Conservation (phyloP, 1,140 invertebrate species). For the Vanessa tameamea region DNA sequence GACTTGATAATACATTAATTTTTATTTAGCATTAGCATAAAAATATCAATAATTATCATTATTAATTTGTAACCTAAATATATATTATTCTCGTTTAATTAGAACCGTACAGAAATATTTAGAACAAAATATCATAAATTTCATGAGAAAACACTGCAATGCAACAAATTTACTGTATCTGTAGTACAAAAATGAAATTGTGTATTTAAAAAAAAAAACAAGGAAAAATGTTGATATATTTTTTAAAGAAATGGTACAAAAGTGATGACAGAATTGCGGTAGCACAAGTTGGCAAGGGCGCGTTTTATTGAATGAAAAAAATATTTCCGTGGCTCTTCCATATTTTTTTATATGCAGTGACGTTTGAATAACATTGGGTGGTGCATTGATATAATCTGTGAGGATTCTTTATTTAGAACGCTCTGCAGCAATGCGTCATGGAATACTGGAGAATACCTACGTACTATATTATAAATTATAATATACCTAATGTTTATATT, state of each 20-base stretch:
- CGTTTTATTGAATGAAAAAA: constrained; percentile 29
- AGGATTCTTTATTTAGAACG: constrained; percentile 23
- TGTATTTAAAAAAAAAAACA: not conserved
- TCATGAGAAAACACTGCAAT: not conserved
- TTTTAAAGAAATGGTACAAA: constrained; percentile 17
- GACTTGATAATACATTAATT: too few relatives aligned
- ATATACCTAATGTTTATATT: constrained; percentile 3
- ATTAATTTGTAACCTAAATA: too few relatives aligned
- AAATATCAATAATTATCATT: too few relatives aligned
- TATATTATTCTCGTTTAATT: too few relatives aligned
- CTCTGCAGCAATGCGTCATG: constrained; percentile 32
- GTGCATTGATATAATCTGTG: constrained; percentile 21
- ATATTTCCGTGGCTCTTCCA: constrained; percentile 20
- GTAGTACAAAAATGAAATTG: not conserved
- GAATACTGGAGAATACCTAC: not conserved
- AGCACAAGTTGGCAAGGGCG: constrained; percentile 41
- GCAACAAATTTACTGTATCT: not conserved
- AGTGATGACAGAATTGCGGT: not conserved
- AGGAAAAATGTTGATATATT: not conserved
- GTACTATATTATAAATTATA: not conserved
- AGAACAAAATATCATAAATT: too few relatives aligned
- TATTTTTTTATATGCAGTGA: constrained; percentile 28
- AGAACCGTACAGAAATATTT: too few relatives aligned
- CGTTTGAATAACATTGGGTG: constrained; percentile 27
- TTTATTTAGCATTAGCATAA: too few relatives aligned